Conservation (phyloP, 2,113 vertebrate genomes). For the Irena cyanogastra region DNA sequence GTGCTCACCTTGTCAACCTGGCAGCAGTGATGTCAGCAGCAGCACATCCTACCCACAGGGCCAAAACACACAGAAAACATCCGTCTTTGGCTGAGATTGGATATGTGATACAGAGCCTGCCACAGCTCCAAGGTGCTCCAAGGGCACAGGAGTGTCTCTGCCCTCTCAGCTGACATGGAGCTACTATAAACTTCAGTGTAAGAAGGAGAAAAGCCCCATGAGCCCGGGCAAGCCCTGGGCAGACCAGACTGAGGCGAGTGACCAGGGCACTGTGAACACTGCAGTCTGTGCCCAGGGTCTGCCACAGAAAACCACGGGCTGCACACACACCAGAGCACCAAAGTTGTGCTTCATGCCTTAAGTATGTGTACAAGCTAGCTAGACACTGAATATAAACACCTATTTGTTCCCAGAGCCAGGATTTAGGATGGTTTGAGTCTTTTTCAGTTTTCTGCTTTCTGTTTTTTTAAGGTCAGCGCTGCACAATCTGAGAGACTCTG, state of each 20-base stretch:
- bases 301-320: accelerated
- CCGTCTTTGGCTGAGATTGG: not conserved
- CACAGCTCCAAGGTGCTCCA: not conserved
- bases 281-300: not conserved
- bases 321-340: not conserved
- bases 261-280: accelerated
- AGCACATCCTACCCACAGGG: not conserved
- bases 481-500: not conserved
- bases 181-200: accelerated
- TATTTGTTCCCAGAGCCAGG: not conserved
- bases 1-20: not conserved
- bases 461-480: not conserved
- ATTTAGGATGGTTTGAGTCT: not conserved
- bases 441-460: not conserved
- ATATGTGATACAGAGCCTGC: accelerated
- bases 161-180: not conserved
- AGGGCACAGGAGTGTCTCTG: not conserved
- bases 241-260: accelerated
- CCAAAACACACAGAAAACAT: not conserved
- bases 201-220: accelerated
- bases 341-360: accelerated
- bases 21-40: not conserved
- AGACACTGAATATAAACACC: not conserved
- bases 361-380: accelerated
- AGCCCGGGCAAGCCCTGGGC: not conserved